Evolutionary conservation across 2,888 invertebrate genomes (phyloP).

Genomic region (Campoletis raptor): DNA sequence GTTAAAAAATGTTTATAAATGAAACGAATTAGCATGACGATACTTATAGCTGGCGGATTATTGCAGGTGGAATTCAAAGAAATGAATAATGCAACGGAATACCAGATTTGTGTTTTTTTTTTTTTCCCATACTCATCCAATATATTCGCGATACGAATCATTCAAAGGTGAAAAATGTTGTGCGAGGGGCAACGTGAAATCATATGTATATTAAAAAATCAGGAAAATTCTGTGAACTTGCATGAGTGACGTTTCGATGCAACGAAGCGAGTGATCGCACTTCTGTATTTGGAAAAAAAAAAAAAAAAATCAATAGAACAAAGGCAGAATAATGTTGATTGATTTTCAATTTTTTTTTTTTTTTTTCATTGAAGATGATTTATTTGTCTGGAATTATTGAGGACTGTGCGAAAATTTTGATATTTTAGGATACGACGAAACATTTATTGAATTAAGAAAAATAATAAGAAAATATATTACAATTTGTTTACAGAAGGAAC

Average conservation of each 20-base stretch:
- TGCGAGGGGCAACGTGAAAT: background rate
- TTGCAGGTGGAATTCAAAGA: background rate
- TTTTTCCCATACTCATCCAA: too few relatives aligned
- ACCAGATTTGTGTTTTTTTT: background rate
- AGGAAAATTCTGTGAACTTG: constrained; percentile 28
- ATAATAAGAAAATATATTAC: background rate
- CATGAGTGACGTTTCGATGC: constrained; percentile 23
- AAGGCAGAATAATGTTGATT: too few relatives aligned
- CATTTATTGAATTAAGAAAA: background rate
- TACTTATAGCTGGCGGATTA: background rate
- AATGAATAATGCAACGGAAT: background rate
- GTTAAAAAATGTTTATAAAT: background rate
- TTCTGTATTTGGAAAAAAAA: too few relatives aligned
- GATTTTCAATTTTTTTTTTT: background rate
- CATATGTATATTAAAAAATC: background rate
- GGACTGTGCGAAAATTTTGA: background rate
- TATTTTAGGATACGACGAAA: background rate
- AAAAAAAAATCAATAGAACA: too few relatives aligned
- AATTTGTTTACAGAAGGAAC: background rate
- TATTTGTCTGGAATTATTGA: background rate
- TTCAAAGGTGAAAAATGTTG: background rate
- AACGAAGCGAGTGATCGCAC: background rate
- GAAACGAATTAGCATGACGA: background rate
- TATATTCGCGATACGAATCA: background rate
- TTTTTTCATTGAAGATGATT: background rate